A percentile compares a stretch with the other conserved stretches of the same genome.
Conservation (phyloP, 2,888 invertebrate genomes). For the Poecilobothrus nobilitatus region DNA sequence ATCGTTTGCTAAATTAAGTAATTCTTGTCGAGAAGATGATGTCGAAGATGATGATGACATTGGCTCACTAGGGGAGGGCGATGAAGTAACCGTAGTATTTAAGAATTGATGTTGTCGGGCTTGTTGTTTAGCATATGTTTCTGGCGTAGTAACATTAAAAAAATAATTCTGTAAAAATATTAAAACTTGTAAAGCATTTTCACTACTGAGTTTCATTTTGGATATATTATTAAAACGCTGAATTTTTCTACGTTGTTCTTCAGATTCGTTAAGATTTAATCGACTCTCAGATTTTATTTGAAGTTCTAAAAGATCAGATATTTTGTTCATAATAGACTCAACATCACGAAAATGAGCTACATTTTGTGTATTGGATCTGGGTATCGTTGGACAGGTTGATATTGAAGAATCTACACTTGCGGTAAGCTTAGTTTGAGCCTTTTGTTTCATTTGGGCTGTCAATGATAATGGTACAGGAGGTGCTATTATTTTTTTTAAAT, state of each 20-base stretch:
- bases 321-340: background rate
- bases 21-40: background rate
- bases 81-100: background rate
- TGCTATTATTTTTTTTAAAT: background rate
- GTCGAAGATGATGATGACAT: background rate
- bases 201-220: background rate
- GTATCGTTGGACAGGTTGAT: background rate
- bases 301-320: background rate
- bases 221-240: background rate
- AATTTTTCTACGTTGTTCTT: slow-evolving; percentile 1
- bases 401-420: too few species aligned
- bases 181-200: background rate
- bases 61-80: background rate
- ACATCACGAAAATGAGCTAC: background rate
- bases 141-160: background rate
- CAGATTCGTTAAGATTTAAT: background rate
- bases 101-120: too few species aligned
- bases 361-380: background rate
- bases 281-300: background rate
- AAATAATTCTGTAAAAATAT: slow-evolving; percentile 11
- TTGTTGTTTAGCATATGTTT: background rate
- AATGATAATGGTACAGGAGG: background rate
- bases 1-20: background rate
- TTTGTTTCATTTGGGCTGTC: background rate
- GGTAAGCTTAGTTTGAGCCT: too few species aligned